phyloP scores from a whole-genome alignment of 2,113 vertebrate genomes.

The Pardalotus punctatus region DNA sequence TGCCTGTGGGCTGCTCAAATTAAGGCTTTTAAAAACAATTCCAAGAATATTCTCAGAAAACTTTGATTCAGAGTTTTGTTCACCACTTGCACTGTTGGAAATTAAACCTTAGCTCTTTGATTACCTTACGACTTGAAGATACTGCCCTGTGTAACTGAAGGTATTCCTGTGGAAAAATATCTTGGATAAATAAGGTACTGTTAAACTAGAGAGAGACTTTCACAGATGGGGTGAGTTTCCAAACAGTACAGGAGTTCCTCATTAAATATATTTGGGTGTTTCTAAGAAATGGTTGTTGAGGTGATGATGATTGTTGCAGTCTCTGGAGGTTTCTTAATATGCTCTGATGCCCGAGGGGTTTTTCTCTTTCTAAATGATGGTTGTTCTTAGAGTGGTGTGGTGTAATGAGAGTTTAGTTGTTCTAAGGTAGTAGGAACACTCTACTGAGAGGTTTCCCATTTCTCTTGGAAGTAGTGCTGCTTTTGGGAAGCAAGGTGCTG shows the following conservation, averaged over 20 bases:
- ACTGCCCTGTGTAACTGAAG: background rate
- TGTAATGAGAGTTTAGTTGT: background rate
- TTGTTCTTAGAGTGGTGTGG: background rate
- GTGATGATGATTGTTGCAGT: background rate
- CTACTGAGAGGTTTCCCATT: rapidly evolving
- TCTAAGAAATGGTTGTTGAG: background rate
- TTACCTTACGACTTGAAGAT: background rate
- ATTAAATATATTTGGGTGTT: background rate
- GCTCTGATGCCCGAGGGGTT: rapidly evolving
- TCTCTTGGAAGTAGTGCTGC: background rate
- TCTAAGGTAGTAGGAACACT: background rate
- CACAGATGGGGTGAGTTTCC: background rate
- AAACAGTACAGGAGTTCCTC: background rate
- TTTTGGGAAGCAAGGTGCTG: background rate
- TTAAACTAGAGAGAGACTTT: background rate
- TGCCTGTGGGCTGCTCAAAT: background rate
- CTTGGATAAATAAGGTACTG: background rate
- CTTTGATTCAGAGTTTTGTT: background rate
- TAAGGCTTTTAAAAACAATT: background rate
- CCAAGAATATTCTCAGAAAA: rapidly evolving
- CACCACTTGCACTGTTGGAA: background rate
- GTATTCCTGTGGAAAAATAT: background rate
- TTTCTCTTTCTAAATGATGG: background rate
- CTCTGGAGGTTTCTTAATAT: background rate
- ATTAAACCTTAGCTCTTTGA: background rate